Evolutionary conservation across 2,888 invertebrate species (phyloP).

Genomic region (Syrphus vitripennis): DNA sequence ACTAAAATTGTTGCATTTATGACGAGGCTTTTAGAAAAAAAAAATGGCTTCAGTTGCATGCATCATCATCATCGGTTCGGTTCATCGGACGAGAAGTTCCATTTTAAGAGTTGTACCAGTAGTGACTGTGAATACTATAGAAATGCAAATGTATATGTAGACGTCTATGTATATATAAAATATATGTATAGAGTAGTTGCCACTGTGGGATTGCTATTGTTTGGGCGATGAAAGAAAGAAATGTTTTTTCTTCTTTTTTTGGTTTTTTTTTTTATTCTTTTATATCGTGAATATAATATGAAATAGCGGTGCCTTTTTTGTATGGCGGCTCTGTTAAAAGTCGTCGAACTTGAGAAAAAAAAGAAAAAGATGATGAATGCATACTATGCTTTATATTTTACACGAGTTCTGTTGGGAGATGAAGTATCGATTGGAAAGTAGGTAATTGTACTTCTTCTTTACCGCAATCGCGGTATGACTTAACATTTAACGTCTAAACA

Average conservation of each 20-base stretch:
- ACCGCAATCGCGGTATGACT: not conserved
- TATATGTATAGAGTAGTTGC: too few species aligned
- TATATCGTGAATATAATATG: slow-evolving; percentile 20
- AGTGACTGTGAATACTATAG: not conserved
- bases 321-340: slow-evolving; percentile 29
- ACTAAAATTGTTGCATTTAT: slow-evolving; percentile 65
- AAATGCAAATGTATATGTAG: not conserved
- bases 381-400: not conserved
- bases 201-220: slow-evolving; percentile 45
- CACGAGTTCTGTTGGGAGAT: not conserved
- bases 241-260: slow-evolving; percentile 13
- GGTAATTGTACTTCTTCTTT: slow-evolving; percentile 6
- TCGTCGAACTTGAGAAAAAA: slow-evolving; percentile 55
- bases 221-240: slow-evolving; percentile 45
- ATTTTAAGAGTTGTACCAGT: slow-evolving; percentile 43
- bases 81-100: slow-evolving; percentile 61
- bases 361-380: slow-evolving; percentile 22
- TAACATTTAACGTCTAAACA: not conserved
- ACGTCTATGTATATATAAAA: too few species aligned
- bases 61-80: slow-evolving; percentile 47
- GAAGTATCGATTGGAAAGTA: slow-evolving; percentile 16
- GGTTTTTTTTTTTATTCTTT: not conserved
- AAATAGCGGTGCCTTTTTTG: slow-evolving; percentile 44
- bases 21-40: slow-evolving; percentile 35
- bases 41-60: slow-evolving; percentile 49